Evolutionary conservation across 1,140 invertebrate genomes (phyloP).

Genomic region (Diuraphis noxia): DNA sequence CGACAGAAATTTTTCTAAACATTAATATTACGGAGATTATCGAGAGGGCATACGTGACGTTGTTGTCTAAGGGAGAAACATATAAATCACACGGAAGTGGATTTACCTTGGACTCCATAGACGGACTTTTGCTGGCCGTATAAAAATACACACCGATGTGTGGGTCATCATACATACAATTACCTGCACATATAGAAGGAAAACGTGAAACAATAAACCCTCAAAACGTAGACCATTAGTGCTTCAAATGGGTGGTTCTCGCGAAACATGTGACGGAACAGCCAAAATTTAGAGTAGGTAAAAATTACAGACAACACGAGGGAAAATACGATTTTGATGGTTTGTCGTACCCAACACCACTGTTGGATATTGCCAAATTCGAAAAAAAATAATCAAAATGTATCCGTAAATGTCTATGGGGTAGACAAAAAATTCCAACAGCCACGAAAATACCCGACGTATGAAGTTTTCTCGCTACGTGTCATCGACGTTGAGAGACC

Average conservation of each 20-base stretch:
- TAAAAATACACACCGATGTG: background rate
- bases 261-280: background rate
- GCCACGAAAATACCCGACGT: too few relatives aligned
- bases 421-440: background rate
- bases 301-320: too few relatives aligned
- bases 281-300: background rate
- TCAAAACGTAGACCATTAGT: background rate
- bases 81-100: too few relatives aligned
- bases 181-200: background rate
- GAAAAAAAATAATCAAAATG: background rate
- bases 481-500: background rate
- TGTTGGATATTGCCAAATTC: background rate
- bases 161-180: background rate
- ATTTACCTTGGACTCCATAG: background rate
- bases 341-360: background rate
- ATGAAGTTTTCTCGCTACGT: background rate
- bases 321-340: too few relatives aligned
- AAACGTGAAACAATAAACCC: background rate
- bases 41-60: too few relatives aligned
- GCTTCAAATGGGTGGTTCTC: background rate
- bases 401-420: background rate
- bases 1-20: too few relatives aligned
- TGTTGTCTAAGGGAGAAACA: too few relatives aligned
- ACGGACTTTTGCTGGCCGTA: background rate
- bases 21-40: too few relatives aligned